These are phyloP conservation scores for Parambassis ranga DNA, from an alignment of 2,797 vertebrate species.

Conservation along the genomic window DNA sequence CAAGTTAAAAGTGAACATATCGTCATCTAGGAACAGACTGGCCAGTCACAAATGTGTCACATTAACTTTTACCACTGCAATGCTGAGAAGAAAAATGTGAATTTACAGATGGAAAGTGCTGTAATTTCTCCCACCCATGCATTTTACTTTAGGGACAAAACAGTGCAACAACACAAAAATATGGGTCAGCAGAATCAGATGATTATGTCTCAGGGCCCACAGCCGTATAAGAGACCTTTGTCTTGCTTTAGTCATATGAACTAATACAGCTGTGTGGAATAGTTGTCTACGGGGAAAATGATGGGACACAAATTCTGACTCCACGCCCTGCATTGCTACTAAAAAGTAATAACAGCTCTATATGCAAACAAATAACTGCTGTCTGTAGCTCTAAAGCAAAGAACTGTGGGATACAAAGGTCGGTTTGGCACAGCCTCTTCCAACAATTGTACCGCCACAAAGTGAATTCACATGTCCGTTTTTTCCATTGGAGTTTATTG, in stretches of 20 bases:
- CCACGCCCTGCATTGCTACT: slow-evolving; percentile 42
- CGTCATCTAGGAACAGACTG: background rate
- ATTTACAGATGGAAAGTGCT: slow-evolving; percentile 7
- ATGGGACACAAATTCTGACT: slow-evolving; percentile 26
- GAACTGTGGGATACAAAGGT: slow-evolving; percentile 9
- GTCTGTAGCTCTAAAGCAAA: background rate
- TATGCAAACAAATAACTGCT: slow-evolving; percentile 21
- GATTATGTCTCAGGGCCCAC: slow-evolving; percentile 52
- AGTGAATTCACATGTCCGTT: slow-evolving; percentile 50
- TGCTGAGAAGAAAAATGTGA: background rate
- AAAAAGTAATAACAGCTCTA: slow-evolving; percentile 6
- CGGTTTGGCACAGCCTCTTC: slow-evolving; percentile 6
- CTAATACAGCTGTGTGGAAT: slow-evolving; percentile 65
- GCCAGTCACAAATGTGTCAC: background rate
- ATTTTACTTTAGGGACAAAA: slow-evolving; percentile 45
- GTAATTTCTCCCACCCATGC: slow-evolving; percentile 2
- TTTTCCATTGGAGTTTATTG: slow-evolving; percentile 42
- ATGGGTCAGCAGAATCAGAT: slow-evolving; percentile 64
- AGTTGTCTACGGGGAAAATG: slow-evolving; percentile 35
- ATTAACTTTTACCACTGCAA: background rate
- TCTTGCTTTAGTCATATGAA: slow-evolving; percentile 53
- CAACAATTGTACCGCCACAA: slow-evolving; percentile 30
- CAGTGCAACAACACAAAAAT: slow-evolving; percentile 52
- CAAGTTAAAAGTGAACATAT: slow-evolving; percentile 9
- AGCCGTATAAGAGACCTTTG: slow-evolving; percentile 55